Conservation (phyloP, 2,113 vertebrate genomes). For the Steatornis caripensis region DNA sequence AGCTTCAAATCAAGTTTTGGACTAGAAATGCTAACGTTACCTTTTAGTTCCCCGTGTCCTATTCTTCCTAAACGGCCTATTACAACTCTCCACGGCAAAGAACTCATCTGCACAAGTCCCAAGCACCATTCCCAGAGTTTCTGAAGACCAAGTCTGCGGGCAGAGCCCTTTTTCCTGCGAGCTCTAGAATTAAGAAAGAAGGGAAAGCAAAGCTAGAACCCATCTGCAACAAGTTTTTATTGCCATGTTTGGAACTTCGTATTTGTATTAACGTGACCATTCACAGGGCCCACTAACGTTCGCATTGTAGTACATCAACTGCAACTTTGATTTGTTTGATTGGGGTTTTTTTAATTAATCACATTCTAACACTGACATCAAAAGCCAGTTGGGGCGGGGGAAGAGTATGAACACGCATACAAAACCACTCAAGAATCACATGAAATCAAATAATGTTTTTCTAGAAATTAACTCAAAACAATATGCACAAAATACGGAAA, state of each 20-base stretch:
- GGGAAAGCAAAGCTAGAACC: neutral
- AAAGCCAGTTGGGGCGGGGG: neutral
- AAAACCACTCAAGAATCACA: neutral
- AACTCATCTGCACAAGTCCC: constrained; percentile 96
- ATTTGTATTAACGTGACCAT: neutral
- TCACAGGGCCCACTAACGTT: neutral
- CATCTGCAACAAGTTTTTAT: neutral
- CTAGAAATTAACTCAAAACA: neutral
- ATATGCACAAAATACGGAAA: neutral
- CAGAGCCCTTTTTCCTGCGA: constrained; percentile 98
- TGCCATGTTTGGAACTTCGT: neutral
- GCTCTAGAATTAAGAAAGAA: constrained; percentile 72
- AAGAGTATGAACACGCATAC: neutral
- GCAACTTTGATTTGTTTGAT: neutral
- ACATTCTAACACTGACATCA: neutral
- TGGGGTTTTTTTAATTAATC: neutral
- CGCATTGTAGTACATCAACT: neutral
- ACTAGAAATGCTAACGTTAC: constrained; percentile 55
- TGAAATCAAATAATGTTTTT: neutral
- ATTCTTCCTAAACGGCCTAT: constrained; percentile 96
- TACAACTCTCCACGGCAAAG: constrained; percentile 96
- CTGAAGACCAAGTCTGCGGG: constrained; percentile 91
- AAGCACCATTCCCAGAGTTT: constrained; percentile 99
- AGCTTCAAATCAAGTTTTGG: neutral
- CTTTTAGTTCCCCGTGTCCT: constrained; percentile 96